Percentiles rank a stretch among this genome's conserved stretches.
Conservation (phyloP, 2,888 invertebrate species). For the Hirtodrosophila cameraria region DNA sequence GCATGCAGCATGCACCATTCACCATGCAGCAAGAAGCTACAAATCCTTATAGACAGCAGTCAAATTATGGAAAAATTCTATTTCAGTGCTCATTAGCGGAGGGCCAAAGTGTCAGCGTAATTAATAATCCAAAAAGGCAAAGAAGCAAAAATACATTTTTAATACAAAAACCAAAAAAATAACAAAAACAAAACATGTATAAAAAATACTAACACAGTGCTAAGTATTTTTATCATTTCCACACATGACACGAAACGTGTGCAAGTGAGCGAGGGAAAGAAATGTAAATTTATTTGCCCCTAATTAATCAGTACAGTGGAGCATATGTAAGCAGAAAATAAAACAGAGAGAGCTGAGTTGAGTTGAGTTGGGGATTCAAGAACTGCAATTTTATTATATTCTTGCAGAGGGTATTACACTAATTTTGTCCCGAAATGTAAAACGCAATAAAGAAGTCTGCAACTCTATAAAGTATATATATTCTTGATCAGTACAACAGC, state of each 20-base stretch:
- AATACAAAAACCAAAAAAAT: constrained; percentile 9
- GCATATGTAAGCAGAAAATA: constrained; percentile 1
- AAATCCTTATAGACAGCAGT: constrained; percentile 41
- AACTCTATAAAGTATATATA: no score
- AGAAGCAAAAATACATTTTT: constrained; percentile 37
- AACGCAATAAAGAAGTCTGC: no score
- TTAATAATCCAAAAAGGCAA: constrained; percentile 62
- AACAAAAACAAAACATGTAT: neutral
- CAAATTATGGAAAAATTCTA: constrained; percentile 70
- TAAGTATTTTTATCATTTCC: constrained; percentile 68
- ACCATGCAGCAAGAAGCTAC: constrained; percentile 9
- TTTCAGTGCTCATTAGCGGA: constrained; percentile 71
- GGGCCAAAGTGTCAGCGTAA: constrained; percentile 67
- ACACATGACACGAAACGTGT: constrained; percentile 45
- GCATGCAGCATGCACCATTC: no score
- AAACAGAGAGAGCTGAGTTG: neutral
- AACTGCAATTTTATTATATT: constrained; percentile 13
- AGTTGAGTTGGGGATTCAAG: no score
- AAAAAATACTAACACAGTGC: constrained; percentile 26
- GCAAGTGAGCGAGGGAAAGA: constrained; percentile 1
- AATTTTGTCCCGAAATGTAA: no score
- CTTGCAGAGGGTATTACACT: no score
- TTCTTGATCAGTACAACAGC: no score
- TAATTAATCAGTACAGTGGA: constrained; percentile 62
- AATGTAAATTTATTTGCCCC: constrained; percentile 66